Base-by-base conservation (phyloP, 2,888 invertebrate genomes). In the Danaus chrysippus region DNA sequence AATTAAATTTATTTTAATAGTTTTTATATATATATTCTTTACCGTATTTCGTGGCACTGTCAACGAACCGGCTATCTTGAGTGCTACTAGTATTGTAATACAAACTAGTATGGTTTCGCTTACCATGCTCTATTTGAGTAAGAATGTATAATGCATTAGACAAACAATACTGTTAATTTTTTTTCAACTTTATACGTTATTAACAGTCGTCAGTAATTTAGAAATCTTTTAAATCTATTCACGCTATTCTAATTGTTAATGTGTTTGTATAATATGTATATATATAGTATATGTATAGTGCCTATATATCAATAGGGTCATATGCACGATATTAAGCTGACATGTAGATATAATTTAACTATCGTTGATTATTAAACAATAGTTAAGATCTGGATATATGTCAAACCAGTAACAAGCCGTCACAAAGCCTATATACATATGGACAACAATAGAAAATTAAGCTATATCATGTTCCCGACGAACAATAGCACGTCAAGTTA, bases 101-200 rank as follows among this genome's bases (percentile, higher is more conserved):
- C 76, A 73, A 72, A 74, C 76, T 77, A 74, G 79, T 81, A 78
- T 76, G 77, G 72, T 78, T 76, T 73, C 74, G 76, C 76, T 75
- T 77, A 82, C 80, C 76, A 84, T 87, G 88, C 87, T 89, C 89
- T 83, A 86, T 79, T 87, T 86, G 85, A 77, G 79, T 81, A 82
- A 83, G 88, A 84, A 84, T 84, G 88, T 87, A 85, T 84, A 84
- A 86, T 84, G 87, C 84, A 74, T 66, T 63, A 63, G 61, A 65
- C 60, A 63, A 61, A 59, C 63, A 65, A 61, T 62, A 69, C 60
- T 60, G 52, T 53, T 15, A 6, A 42, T 19, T 42, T 58, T 41
- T 53, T 53, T 53, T 19, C 17, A 15, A 41, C 34, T n/a, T 17
- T 61, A 17, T 3, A 10, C 17, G 17, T 49, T 17, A 46, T 46